Conservation (phyloP, 2,888 invertebrate species). For the Ptilodon capucinus region DNA sequence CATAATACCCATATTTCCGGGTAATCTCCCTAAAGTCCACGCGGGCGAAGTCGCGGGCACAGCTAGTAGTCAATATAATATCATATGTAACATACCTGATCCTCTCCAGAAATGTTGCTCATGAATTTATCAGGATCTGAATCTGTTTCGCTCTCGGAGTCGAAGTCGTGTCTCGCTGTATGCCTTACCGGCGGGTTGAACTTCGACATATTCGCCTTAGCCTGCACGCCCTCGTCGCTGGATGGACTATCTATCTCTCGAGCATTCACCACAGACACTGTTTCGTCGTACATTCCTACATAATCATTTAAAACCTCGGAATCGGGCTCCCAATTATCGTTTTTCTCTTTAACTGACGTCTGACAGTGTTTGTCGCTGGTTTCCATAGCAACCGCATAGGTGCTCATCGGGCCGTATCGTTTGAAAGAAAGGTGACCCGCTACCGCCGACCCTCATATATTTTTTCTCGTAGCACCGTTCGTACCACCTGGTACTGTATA, state of each 20-base stretch:
- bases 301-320: slow-evolving; percentile 6
- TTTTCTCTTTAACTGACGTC: slow-evolving; percentile 54
- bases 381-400: slow-evolving; percentile 63
- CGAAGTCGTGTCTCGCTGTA: slow-evolving; percentile 71
- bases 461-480: slow-evolving; percentile 40
- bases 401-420: slow-evolving; percentile 45
- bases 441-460: slow-evolving; percentile 8
- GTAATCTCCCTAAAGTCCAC: no score
- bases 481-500: slow-evolving; percentile 40
- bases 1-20: no score
- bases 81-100: slow-evolving; percentile 49
- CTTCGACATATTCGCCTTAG: slow-evolving; percentile 67
- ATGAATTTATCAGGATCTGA: slow-evolving; percentile 63
- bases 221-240: slow-evolving; percentile 59
- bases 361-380: slow-evolving; percentile 77
- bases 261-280: slow-evolving; percentile 80
- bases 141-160: slow-evolving; percentile 70
- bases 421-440: slow-evolving; percentile 39
- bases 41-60: no score
- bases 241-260: slow-evolving; percentile 80
- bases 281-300: slow-evolving; percentile 83
- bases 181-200: slow-evolving; percentile 72
- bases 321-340: slow-evolving; percentile 27
- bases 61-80: no score
- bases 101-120: slow-evolving; percentile 54